Conservation (phyloP, 2,888 invertebrate species). For the Machimus atricapillus region DNA sequence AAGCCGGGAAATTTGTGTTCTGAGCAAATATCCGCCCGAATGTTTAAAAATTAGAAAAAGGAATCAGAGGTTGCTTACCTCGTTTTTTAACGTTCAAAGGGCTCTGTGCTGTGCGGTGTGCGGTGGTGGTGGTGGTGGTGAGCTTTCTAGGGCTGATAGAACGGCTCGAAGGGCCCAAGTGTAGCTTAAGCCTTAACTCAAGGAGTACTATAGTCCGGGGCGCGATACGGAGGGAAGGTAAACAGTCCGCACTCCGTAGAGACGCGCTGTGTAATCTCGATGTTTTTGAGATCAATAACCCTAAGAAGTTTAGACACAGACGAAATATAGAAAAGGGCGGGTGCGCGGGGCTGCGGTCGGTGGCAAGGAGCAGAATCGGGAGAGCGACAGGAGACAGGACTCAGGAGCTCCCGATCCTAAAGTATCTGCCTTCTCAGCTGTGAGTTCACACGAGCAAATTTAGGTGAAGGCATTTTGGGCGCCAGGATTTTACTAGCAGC, state of each 20-base stretch:
- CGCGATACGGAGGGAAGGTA: not conserved
- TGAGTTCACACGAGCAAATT: conserved; percentile 1
- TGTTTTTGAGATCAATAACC: conserved; percentile 30
- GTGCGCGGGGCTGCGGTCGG: too few species aligned
- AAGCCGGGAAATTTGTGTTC: not conserved
- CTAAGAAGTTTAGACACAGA: conserved; percentile 12
- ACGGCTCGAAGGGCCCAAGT: not conserved
- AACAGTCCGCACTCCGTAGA: not conserved
- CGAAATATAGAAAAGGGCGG: not conserved
- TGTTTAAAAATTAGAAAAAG: not conserved
- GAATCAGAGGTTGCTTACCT: not conserved
- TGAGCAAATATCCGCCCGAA: not conserved
- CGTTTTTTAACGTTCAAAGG: not conserved
- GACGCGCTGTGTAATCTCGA: not conserved
- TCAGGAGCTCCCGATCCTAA: not conserved
- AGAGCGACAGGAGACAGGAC: not conserved
- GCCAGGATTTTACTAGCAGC: not conserved
- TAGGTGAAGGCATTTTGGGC: conserved; percentile 25
- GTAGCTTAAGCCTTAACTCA: not conserved
- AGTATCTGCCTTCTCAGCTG: conserved; percentile 8
- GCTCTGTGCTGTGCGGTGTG: not conserved
- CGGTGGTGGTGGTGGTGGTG: not conserved
- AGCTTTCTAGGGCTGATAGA: not conserved
- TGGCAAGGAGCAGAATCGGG: not conserved
- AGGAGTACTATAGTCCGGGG: not conserved